Percentiles rank a stretch among this genome's conserved stretches.
Evolutionary conservation across 2,113 vertebrate genomes (phyloP).

Genomic region (Tinamus guttatus): DNA sequence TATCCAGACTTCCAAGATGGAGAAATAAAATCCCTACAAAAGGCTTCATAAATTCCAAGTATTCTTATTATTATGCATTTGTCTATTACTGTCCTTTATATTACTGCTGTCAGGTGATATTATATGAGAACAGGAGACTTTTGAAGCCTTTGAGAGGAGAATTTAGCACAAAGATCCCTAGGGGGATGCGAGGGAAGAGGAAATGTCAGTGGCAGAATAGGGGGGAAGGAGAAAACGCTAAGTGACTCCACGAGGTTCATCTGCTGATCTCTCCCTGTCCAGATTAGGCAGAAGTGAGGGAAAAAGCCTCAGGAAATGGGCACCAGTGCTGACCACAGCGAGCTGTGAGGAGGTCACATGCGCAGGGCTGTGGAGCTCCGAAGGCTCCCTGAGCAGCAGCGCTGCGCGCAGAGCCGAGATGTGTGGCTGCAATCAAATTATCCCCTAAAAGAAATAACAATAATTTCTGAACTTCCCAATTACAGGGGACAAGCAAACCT

Average conservation of each 20-base stretch:
- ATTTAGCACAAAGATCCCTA: not conserved
- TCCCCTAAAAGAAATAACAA: conserved; percentile 52
- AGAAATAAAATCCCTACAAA: not conserved
- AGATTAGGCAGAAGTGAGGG: not conserved
- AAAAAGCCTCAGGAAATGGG: not conserved
- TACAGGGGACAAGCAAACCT: conserved; percentile 53
- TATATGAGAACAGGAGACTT: not conserved
- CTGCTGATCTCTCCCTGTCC: not conserved
- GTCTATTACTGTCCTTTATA: not conserved
- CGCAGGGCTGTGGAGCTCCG: rapidly evolving
- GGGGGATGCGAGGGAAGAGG: rapidly evolving
- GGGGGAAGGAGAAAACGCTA: not conserved
- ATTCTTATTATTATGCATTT: not conserved
- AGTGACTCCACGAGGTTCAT: not conserved
- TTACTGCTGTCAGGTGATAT: not conserved
- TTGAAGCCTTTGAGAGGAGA: not conserved
- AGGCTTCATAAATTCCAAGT: not conserved
- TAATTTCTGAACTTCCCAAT: conserved; percentile 63
- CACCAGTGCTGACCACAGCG: not conserved
- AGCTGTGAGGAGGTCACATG: not conserved
- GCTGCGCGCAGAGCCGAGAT: not conserved
- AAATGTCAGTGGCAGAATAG: not conserved
- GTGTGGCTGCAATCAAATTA: conserved; percentile 45
- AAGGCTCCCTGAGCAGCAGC: not conserved
- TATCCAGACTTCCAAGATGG: not conserved